These are phyloP conservation scores for Megastigmus dorsalis DNA, from an alignment of 2,888 invertebrate species.

Conservation along the genomic window DNA sequence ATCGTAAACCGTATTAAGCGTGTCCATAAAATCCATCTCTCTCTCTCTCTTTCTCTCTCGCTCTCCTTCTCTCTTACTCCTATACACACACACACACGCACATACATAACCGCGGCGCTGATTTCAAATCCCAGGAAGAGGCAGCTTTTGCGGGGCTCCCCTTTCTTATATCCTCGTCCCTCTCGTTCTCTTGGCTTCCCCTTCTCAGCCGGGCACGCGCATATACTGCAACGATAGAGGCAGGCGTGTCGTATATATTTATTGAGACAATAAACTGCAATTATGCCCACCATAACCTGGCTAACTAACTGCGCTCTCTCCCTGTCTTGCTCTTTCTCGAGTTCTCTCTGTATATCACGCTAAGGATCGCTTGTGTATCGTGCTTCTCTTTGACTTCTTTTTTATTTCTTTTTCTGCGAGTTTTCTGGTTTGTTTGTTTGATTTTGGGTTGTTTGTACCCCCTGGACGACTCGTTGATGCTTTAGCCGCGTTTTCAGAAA, in stretches of 20 bases:
- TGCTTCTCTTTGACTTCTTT: neutral
- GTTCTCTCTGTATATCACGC: neutral
- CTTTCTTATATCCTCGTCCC: too few species aligned
- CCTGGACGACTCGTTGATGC: neutral
- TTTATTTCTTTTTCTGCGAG: neutral
- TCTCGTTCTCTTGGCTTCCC: constrained; percentile 34
- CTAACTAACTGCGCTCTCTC: constrained; percentile 65
- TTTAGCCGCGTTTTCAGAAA: neutral
- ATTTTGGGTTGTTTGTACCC: neutral
- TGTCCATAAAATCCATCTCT: constrained; percentile 60
- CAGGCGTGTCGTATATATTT: constrained; percentile 68
- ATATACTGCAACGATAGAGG: constrained; percentile 31
- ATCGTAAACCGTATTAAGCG: constrained; percentile 66
- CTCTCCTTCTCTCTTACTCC: neutral
- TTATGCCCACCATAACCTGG: constrained; percentile 64
- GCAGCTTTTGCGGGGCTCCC: too few species aligned
- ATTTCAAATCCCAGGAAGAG: constrained; percentile 71
- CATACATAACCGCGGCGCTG: constrained; percentile 59
- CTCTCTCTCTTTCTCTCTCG: constrained; percentile 26
- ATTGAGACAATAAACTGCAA: constrained; percentile 73
- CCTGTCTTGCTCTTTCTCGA: too few species aligned
- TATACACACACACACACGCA: too few species aligned
- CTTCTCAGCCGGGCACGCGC: neutral
- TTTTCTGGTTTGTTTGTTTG: neutral
- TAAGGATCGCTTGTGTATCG: neutral